phyloP scores from a whole-genome alignment of 2,797 vertebrate genomes.

The Hemitrygon akajei region DNA sequence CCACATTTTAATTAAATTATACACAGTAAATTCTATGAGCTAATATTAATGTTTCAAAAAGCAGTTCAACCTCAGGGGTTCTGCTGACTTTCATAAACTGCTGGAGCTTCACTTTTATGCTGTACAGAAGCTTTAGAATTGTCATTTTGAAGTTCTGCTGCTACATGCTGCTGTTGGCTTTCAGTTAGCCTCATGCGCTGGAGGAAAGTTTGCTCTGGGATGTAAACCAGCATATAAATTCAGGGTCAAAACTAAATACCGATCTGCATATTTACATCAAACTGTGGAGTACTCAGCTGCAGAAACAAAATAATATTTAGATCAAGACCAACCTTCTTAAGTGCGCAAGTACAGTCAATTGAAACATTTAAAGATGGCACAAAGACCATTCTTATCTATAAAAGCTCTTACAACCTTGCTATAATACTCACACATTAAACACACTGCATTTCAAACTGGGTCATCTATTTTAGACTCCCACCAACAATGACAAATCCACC shows the following conservation, averaged over 20 bases:
- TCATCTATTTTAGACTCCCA: conserved; percentile 36
- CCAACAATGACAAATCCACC: conserved; percentile 33
- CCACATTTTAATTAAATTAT: conserved; percentile 10
- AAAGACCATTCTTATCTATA: background rate
- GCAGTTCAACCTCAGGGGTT: background rate
- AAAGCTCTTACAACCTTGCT: conserved; percentile 22
- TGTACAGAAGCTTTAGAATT: background rate
- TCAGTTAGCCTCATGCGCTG: background rate
- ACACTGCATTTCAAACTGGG: conserved; percentile 27
- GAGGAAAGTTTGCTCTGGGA: too few species aligned
- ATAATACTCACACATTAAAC: conserved; percentile 25
- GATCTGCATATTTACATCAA: background rate
- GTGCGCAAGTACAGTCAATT: background rate
- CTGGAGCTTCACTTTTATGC: background rate
- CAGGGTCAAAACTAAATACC: background rate
- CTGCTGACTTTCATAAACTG: background rate
- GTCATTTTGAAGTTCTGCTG: background rate
- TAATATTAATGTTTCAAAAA: background rate
- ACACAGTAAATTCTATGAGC: background rate
- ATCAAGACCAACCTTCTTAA: conserved; percentile 14
- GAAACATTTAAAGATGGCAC: background rate
- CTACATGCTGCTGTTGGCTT: background rate
- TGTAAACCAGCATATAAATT: background rate
- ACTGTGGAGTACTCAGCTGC: background rate
- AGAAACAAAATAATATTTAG: background rate